Evolutionary conservation across 1,140 invertebrate genomes (phyloP).

Genomic region (Drosophila oshimai): DNA sequence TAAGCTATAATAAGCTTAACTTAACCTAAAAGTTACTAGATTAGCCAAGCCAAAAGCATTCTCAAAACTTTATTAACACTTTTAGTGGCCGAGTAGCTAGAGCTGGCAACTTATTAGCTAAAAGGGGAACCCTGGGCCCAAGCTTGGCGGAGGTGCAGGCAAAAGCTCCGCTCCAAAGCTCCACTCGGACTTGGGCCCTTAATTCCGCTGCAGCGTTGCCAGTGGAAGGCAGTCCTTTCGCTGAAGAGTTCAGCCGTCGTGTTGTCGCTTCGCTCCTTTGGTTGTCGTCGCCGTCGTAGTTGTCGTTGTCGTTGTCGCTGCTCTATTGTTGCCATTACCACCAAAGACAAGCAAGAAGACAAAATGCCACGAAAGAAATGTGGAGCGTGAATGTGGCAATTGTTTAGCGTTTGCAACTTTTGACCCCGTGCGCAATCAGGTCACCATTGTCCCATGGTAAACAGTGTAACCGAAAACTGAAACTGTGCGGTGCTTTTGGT

Average conservation of each 20-base stretch:
- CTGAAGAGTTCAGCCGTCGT: slow-evolving; percentile 75
- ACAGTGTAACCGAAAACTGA: slow-evolving; percentile 18
- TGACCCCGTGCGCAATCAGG: slow-evolving; percentile 71
- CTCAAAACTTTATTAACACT: not conserved
- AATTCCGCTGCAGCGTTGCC: slow-evolving; percentile 63
- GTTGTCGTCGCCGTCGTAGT: slow-evolving; percentile 33
- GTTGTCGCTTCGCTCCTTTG: slow-evolving; percentile 42
- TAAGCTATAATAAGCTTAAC: not conserved
- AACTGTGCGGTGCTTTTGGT: slow-evolving; percentile 1
- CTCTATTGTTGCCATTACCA: slow-evolving; percentile 35
- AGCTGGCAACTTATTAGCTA: not conserved
- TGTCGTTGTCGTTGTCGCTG: slow-evolving; percentile 22
- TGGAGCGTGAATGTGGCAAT: slow-evolving; percentile 47
- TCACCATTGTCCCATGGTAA: slow-evolving; percentile 49
- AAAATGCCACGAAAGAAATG: slow-evolving; percentile 72
- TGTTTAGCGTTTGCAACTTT: slow-evolving; percentile 63
- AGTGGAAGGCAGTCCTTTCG: slow-evolving; percentile 78
- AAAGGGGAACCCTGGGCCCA: not conserved
- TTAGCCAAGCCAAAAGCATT: not conserved
- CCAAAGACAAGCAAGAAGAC: slow-evolving; percentile 19
- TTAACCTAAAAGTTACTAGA: not conserved
- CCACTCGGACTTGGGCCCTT: slow-evolving; percentile 23
- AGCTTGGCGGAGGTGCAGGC: slow-evolving; percentile 25
- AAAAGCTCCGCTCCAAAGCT: slow-evolving; percentile 49
- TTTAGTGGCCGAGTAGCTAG: not conserved